Evolutionary conservation across 2,888 invertebrate species (phyloP), one percentile per base, ranked within the genome.

Genomic region (Ashinkailepas kermadecensis): DNA sequence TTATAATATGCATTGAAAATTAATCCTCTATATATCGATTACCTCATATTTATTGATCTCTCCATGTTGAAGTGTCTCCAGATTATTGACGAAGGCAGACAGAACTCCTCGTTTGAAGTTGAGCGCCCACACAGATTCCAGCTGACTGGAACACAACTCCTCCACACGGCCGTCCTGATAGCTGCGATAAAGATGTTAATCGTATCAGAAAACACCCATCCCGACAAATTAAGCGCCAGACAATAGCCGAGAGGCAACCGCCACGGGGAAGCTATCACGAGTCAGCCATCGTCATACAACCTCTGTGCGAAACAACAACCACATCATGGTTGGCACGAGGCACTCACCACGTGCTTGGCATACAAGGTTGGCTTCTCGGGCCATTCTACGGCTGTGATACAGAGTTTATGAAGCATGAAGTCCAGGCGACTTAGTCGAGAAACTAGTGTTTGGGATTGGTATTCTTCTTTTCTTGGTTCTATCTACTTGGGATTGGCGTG

Each of bases 41-140:
- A 74, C 74, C 74, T 74, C 74, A 18, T 74, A 74, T 21, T 74
- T 74, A 8, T 74, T 13, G 10, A 9, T 9, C 21, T 74, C 74
- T 10, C 3, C 21, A 39, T 39, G 39, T 39, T 56, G 9, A 11
- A 74, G 54, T 21, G 74, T 21, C 11, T 54, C 74, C 54, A 74
- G 87, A 80, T 88, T 87, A 86, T 88, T 89, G 85, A 90, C 89
- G 83, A 90, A 86, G 74, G 88, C 85, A 3, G 90, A 89, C 58
- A 90, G 85, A 59, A 90, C 85, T 79, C 88, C 90, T 80, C 89
- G 86, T 86, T 90, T 90, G 85, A 90, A 86, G 86, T 90, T 90
- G 70, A 89, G 85, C 8, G 87, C 87, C 88, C 89, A 89, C 3
- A 85, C 83, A 3, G 87, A 85, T 62, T 90, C 90, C 0, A 85